Conservation (phyloP, 2,888 invertebrate species). For the Epirrhoe tristata region DNA sequence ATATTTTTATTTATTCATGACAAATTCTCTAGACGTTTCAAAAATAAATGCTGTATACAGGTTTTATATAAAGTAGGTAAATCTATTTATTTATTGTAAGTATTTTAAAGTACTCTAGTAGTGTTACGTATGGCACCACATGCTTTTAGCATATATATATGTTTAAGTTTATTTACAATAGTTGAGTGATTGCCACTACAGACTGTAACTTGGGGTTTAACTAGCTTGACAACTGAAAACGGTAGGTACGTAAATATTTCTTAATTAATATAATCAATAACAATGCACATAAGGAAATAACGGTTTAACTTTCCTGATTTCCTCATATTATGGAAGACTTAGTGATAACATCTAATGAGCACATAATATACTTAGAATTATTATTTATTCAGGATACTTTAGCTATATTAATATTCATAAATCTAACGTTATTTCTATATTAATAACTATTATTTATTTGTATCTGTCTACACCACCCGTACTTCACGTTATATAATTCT, state of each 20-base stretch:
- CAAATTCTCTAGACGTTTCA: conserved; percentile 25
- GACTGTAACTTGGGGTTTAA: conserved; percentile 42
- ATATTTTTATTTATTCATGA: conserved; percentile 28
- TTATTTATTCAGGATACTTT: conserved; percentile 20
- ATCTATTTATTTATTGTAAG: conserved; percentile 52
- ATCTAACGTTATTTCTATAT: conserved; percentile 29
- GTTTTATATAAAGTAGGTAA: conserved; percentile 39
- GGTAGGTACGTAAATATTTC: conserved; percentile 46
- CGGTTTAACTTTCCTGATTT: conserved; percentile 45
- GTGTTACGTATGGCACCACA: conserved; percentile 80
- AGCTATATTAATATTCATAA: conserved; percentile 34
- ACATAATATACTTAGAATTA: conserved; percentile 33
- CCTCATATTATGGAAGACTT: conserved; percentile 68
- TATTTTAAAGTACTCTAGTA: conserved; percentile 70
- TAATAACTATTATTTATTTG: conserved; percentile 35
- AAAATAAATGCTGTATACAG: conserved; percentile 36
- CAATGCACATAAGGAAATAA: conserved; percentile 44
- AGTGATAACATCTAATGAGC: conserved; percentile 60
- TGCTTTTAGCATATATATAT: conserved; percentile 76
- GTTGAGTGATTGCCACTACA: conserved; percentile 36
- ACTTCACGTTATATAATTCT: conserved; percentile 56
- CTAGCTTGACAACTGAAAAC: conserved; percentile 49
- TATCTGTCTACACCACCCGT: conserved; percentile 62
- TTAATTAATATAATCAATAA: conserved; percentile 44
- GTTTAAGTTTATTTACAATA: conserved; percentile 59